Base-by-base conservation (phyloP, 2,113 vertebrate genomes). In the Prochilodus magdalenae region DNA sequence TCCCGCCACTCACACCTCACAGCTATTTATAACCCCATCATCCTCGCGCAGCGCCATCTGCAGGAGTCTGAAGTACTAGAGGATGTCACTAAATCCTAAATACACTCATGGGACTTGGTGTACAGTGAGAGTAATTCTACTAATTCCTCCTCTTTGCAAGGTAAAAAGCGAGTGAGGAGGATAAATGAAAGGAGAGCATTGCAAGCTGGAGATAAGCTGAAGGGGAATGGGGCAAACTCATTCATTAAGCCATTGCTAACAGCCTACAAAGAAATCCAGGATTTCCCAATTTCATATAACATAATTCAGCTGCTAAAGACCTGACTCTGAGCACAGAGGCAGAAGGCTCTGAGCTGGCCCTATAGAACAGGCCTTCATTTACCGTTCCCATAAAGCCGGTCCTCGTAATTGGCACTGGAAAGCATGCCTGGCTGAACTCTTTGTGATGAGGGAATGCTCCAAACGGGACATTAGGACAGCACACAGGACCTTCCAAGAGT, bases 401-500 rank as follows among this genome's bases (percentile, higher is more conserved):
- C 44, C 71, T 26, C 40, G 29, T 81, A 78, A 74, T 67, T 74
- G 75, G 18, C 27, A 18, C 51, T 62, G 36, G 71, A 66, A 78
- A 78, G 14, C 80, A 78, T 62, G 74, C 73, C 73, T 82, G 65
- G 76, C 26, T 66, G 65, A 79, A 63, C 53, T 30, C 63, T 75
- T 47, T 82, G 75, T 71, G 72, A 47, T 22, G 65, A 84, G 47
- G 49, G 24, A 62, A 63, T 22, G 49, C 51, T 77, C 67, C 77
- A 69, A 79, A 84, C 66, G 71, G 78, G 78, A 84, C 71, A 84
- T 79, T 69, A 75, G 65, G 44, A 82, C 62, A 71, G 30, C 75
- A 75, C 15, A 30, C 51, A 84, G 72, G 79, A 87, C 83, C 83
- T 73, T 83, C 77, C 51, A 85, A 80, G 77, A 70, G 80, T 83